Base-by-base conservation (phyloP, 2,797 vertebrate genomes). In the Synanceia verrucosa region DNA sequence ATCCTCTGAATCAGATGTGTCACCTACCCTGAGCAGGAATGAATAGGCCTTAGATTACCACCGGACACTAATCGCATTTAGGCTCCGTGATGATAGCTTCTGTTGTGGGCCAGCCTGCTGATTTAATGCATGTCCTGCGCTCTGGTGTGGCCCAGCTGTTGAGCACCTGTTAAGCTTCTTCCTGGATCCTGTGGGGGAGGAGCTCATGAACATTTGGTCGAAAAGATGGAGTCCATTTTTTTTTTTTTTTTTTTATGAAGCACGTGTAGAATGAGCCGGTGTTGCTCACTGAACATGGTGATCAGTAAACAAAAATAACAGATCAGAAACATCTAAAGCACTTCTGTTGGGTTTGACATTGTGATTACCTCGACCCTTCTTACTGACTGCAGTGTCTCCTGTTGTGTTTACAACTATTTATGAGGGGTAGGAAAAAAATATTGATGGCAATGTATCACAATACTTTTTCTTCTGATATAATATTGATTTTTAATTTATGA, bases 1-100 rank as follows among this genome's bases (percentile, higher is more conserved):
- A 92, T 92, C 87, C 90, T 41, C 69, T 69, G 81, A 91, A 87
- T 90, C 76, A 76, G 79, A 83, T 71, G 83, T 91, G 88, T 91
- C 87, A 87, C 84, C 82, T 87, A 58, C 60, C 65, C 80, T 60
- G 61, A 90, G 78, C 72, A 43, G 71, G 73, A 83, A 77, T 88
- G 88, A 88, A 88, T 88, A 85, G 86, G 53, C 62, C 58, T 48
- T 66, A 86, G 87, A 89, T 87, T 88, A 87, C 85, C 73, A 56
- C 61, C 9, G 75, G 84, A 87, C 79, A 69, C 85, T 91, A 91
- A 92, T 91, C 87, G 74, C 84, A 78, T 90, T 89, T 86, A 79
- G 77, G 14, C 70, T 74, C 44, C 59, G 6, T 4, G 73, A 85
- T 86, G 85, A 82, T 85, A 73, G 83, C 83, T 86, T 60, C 67